These are phyloP conservation scores for Elmis aenea DNA, from an alignment of 2,888 invertebrate genomes.

Conservation along the genomic window DNA sequence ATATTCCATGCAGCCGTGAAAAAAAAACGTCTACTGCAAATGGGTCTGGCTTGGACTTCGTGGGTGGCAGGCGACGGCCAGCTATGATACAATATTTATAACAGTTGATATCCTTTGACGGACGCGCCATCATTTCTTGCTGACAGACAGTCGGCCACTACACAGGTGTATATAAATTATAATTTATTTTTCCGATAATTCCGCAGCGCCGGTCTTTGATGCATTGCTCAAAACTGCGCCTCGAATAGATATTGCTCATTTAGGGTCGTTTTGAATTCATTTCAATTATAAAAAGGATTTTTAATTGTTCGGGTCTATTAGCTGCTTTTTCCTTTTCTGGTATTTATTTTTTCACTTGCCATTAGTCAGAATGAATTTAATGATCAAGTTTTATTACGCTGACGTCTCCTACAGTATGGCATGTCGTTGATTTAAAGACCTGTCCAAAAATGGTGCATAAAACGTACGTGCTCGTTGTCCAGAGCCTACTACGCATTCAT, in stretches of 20 bases:
- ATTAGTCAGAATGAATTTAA: constrained; percentile 18
- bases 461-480: no score
- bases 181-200: constrained; percentile 43
- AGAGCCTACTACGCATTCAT: no score
- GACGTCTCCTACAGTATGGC: no score
- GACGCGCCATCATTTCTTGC: constrained; percentile 33
- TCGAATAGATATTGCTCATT: constrained; percentile 46
- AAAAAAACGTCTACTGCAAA: constrained; percentile 26
- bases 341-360: constrained; percentile 13
- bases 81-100: constrained; percentile 43
- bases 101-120: constrained; percentile 38
- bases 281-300: constrained; percentile 46
- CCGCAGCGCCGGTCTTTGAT: constrained; percentile 31
- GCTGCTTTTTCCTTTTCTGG: constrained; percentile 18
- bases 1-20: constrained; percentile 26
- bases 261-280: constrained; percentile 39
- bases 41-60: constrained; percentile 32
- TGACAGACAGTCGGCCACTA: constrained; percentile 23
- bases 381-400: constrained; percentile 13
- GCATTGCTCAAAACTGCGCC: constrained; percentile 35
- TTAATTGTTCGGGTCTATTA: constrained; percentile 43
- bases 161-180: constrained; percentile 38
- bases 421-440: no score
- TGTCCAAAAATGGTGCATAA: no score
- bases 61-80: constrained; percentile 38